A percentile compares a stretch with the other conserved stretches of the same genome.
These are phyloP conservation scores for Tetraneura akinire DNA, from an alignment of 1,140 invertebrate genomes.

Conservation along the genomic window DNA sequence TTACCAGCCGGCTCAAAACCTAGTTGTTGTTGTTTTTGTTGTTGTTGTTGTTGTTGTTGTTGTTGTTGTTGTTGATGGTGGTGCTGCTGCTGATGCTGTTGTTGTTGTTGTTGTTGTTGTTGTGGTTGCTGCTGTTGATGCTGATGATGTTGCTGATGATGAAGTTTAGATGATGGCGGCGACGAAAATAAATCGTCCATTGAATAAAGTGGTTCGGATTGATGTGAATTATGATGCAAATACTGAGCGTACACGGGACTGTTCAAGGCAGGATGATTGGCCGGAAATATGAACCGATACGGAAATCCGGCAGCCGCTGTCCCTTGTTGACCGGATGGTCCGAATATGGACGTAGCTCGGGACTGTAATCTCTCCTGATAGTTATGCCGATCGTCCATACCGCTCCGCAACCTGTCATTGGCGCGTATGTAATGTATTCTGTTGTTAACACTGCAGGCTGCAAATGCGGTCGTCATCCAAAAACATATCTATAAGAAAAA, in stretches of 20 bases:
- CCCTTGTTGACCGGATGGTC: neutral
- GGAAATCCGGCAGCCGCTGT: slow-evolving; percentile 1
- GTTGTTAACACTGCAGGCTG: neutral
- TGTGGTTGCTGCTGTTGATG: neutral
- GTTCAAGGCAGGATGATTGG: slow-evolving; percentile 24
- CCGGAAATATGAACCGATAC: slow-evolving; percentile 35
- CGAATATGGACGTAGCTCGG: slow-evolving; percentile 12
- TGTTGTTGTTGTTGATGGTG: neutral
- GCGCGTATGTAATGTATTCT: neutral
- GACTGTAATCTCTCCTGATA: neutral
- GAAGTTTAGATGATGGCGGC: neutral
- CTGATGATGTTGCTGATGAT: neutral
- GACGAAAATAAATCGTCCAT: neutral
- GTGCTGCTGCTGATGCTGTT: neutral
- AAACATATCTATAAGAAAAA: neutral
- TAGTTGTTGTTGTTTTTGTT: slow-evolving; percentile 10
- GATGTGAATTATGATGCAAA: neutral
- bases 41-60: neutral
- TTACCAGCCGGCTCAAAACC: neutral
- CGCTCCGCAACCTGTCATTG: neutral
- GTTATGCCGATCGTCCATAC: neutral
- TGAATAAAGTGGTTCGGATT: neutral
- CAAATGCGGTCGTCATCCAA: slow-evolving; percentile 13
- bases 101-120: neutral
- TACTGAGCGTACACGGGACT: neutral